Evolutionary conservation across 1,140 invertebrate genomes (phyloP).

Genomic region (Gryon sp.): DNA sequence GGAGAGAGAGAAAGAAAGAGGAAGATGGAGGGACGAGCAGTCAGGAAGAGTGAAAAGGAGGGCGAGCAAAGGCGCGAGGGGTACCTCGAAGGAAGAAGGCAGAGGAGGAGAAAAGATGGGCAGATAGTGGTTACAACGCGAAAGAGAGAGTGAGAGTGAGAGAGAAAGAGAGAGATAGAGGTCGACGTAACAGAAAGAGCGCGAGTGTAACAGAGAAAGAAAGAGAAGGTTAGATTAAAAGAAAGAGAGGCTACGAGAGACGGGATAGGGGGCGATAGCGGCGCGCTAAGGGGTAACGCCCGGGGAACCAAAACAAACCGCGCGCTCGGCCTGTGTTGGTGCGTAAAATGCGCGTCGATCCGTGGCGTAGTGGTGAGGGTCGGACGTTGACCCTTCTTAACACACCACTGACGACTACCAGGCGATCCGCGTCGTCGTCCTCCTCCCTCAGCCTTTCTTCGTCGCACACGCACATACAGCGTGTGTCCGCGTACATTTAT

Average conservation of each 20-base stretch:
- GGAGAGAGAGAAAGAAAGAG: too few species aligned
- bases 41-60: background rate
- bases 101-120: slow-evolving; percentile 23
- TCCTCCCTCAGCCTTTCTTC: slow-evolving; percentile 52
- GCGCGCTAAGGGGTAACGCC: slow-evolving; percentile 74
- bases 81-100: slow-evolving; percentile 12
- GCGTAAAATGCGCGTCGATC: slow-evolving; percentile 71
- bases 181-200: too few species aligned
- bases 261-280: slow-evolving; percentile 40
- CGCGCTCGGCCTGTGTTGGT: slow-evolving; percentile 70
- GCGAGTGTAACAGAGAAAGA: too few species aligned
- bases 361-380: slow-evolving; percentile 77
- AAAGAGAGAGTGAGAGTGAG: slow-evolving; percentile 26
- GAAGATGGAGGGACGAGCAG: slow-evolving; percentile 11
- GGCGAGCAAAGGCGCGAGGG: slow-evolving; percentile 25
- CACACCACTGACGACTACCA: slow-evolving; percentile 69
- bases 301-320: slow-evolving; percentile 80
- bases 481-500: slow-evolving; percentile 56
- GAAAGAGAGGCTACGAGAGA: slow-evolving; percentile 37
- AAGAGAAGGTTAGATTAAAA: too few species aligned
- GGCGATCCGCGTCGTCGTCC: slow-evolving; percentile 51
- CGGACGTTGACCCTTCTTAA: slow-evolving; percentile 78
- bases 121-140: slow-evolving; percentile 32
- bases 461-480: slow-evolving; percentile 51
- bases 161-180: slow-evolving; percentile 1